Evolutionary conservation across 2,113 vertebrate species (phyloP).

Genomic region (Phaethon lepturus): DNA sequence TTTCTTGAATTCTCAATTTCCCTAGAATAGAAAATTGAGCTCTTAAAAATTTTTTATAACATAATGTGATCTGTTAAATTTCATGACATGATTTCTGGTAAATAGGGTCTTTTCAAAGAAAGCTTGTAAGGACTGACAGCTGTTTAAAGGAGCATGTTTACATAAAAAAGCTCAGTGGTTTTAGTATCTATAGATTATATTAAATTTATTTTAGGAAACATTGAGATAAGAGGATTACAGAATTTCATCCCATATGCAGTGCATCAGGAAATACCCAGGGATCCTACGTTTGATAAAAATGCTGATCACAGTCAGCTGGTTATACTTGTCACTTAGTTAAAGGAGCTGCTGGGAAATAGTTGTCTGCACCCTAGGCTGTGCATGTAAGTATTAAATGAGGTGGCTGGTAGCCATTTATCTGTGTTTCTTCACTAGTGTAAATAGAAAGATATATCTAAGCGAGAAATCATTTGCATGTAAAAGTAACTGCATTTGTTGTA

Average conservation of each 20-base stretch:
- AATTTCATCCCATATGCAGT: not conserved
- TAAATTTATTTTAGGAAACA: slow-evolving; percentile 20
- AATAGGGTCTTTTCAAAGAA: not conserved
- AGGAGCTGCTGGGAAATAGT: slow-evolving; percentile 40
- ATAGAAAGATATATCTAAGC: not conserved
- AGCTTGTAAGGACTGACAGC: not conserved
- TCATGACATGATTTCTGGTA: not conserved
- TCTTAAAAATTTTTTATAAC: not conserved
- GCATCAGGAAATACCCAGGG: slow-evolving; percentile 9
- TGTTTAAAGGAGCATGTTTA: not conserved
- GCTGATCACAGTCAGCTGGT: slow-evolving; percentile 48
- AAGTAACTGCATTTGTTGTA: not conserved
- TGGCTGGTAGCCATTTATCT: not conserved
- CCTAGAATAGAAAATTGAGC: not conserved
- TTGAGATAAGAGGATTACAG: slow-evolving; percentile 15
- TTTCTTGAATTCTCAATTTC: not conserved
- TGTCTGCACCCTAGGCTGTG: not conserved
- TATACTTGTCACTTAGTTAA: slow-evolving; percentile 62
- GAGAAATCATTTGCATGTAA: not conserved
- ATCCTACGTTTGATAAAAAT: slow-evolving; percentile 46
- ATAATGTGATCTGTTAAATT: not conserved
- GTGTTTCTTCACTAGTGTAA: not conserved
- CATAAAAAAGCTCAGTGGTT: not conserved
- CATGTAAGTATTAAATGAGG: not conserved
- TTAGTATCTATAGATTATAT: slow-evolving; percentile 6